A percentile compares a stretch with the other conserved stretches of the same genome.
These are phyloP conservation scores for Cossypha caffra DNA, from an alignment of 2,797 vertebrate species.

Conservation along the genomic window DNA sequence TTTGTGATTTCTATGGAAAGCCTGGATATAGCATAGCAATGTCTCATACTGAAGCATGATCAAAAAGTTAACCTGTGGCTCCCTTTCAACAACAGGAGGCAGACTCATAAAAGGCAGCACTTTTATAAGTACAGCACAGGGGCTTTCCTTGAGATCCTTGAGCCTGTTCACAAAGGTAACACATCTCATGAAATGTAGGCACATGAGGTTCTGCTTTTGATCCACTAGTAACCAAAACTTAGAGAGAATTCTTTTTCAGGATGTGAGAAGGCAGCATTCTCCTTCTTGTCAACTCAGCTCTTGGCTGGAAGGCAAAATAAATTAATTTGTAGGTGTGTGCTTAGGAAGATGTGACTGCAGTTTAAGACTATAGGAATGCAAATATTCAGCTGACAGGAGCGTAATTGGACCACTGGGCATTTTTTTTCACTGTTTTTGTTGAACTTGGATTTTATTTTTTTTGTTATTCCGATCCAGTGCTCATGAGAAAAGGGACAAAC, in stretches of 20 bases:
- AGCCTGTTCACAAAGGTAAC: not conserved
- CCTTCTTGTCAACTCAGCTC: constrained; percentile 29
- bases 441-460: not conserved
- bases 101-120: not conserved
- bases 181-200: not conserved
- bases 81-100: not conserved
- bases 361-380: not conserved
- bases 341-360: constrained; percentile 19
- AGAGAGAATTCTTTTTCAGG: not conserved
- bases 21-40: not conserved
- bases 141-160: not conserved
- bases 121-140: not conserved
- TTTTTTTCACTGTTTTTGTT: constrained; percentile 8
- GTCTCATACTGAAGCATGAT: not conserved
- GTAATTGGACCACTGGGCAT: not conserved
- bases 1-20: not conserved
- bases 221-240: not conserved
- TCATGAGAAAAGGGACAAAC: not conserved
- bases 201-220: not conserved
- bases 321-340: constrained; percentile 8
- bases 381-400: constrained; percentile 34
- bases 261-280: not conserved
- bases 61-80: not conserved
- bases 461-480: not conserved
- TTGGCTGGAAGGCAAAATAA: constrained; percentile 44